phyloP scores from a whole-genome alignment of 2,797 vertebrate species.

The Pachyuromys duprasi region DNA sequence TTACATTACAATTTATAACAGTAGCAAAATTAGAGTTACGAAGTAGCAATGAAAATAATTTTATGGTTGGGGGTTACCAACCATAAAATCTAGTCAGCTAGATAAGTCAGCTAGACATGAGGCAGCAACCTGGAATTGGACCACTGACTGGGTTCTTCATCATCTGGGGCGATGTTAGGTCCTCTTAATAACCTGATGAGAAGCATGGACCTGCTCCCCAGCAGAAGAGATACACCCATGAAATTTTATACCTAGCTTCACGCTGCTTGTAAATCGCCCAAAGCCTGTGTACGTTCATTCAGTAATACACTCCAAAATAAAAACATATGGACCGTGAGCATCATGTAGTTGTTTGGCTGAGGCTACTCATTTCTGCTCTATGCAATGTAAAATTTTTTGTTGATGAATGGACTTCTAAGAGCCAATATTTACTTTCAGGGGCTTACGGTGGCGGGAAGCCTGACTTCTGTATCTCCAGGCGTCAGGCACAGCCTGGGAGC shows the following conservation, averaged over 20 bases:
- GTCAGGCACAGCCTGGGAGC: neutral
- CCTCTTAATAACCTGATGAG: neutral
- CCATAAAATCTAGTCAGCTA: neutral
- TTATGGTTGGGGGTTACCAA: neutral
- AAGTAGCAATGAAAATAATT: neutral
- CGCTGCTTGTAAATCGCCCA: neutral
- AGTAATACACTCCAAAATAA: neutral
- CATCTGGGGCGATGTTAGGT: neutral
- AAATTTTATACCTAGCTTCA: neutral
- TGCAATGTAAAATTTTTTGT: neutral
- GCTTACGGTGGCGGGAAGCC: neutral
- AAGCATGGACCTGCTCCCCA: neutral
- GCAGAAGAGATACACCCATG: neutral
- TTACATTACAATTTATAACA: neutral
- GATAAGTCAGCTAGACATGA: neutral
- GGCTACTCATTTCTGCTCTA: neutral
- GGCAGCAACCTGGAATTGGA: neutral
- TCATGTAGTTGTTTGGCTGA: neutral
- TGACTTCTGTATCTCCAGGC: neutral
- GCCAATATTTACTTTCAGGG: neutral
- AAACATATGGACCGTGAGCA: fast-evolving
- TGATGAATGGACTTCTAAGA: neutral
- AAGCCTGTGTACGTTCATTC: neutral
- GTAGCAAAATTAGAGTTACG: neutral
- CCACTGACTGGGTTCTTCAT: neutral